These are phyloP conservation scores for Seriola dumerili DNA, from an alignment of 2,113 vertebrate genomes.

Conservation along the genomic window DNA sequence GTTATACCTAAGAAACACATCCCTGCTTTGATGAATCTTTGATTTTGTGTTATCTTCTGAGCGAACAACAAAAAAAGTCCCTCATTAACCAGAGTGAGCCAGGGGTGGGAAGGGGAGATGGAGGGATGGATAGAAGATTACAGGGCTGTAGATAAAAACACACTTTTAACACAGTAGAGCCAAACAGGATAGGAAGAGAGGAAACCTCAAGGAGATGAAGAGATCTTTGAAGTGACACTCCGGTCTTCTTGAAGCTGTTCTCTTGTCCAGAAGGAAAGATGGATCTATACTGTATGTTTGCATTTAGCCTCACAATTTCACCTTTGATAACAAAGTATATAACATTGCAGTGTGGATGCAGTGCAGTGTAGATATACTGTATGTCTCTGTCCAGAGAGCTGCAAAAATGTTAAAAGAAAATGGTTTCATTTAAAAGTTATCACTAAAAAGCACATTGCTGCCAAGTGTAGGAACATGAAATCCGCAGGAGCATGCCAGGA, in stretches of 20 bases:
- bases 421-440: constrained; percentile 56
- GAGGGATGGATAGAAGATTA: constrained; percentile 46
- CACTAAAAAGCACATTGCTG: constrained; percentile 36
- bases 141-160: constrained; percentile 65
- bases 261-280: constrained; percentile 65
- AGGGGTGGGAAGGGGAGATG: constrained; percentile 30
- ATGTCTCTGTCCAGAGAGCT: constrained; percentile 22
- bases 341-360: constrained; percentile 15
- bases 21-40: constrained; percentile 56
- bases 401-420: constrained; percentile 32
- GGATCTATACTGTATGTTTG: constrained; percentile 24
- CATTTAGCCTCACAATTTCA: constrained; percentile 58
- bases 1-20: constrained; percentile 34
- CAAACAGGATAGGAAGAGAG: constrained; percentile 45
- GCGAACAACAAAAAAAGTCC: constrained; percentile 50
- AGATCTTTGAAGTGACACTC: constrained; percentile 77
- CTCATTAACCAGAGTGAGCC: constrained; percentile 55
- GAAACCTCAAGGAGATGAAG: constrained; percentile 69
- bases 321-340: constrained; percentile 62
- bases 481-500: constrained; percentile 15
- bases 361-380: constrained; percentile 1
- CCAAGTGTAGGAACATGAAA: constrained; percentile 41
- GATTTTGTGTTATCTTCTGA: constrained; percentile 65
- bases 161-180: constrained; percentile 62
- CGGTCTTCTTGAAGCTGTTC: constrained; percentile 68